Evolutionary conservation across 2,888 invertebrate species (phyloP), one percentile per base, ranked within the genome.

Genomic region (Lomographa bimaculata): DNA sequence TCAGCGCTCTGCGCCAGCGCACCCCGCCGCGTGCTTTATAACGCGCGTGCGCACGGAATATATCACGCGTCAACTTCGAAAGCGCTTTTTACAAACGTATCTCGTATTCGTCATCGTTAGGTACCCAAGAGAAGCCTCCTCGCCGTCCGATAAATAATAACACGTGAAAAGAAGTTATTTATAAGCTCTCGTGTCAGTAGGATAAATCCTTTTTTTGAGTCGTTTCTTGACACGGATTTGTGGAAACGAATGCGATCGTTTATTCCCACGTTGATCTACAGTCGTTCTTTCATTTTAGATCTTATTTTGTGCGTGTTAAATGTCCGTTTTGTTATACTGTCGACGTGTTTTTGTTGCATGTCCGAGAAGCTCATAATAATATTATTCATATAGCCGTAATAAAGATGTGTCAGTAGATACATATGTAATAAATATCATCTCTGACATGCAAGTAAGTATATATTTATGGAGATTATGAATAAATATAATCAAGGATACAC

Each of bases 51-150:
- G 68, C 78, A 56, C 63, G 37, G 74, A 71, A 87, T 87, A 86
- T 85, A 83, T 89, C 85, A 83, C 77, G 64, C 79, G 85, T 84
- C 85, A 80, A 67, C 60, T 60, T 72, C 71, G 71, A 71, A 80
- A 84, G 78, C 76, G 73, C 74, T 78, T 77, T 79, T 80, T 78
- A 81, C 79, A 74, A 79, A 80, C 79, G 74, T 78, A 84, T 84
- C 84, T 81, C 71, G 71, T 82, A 87, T 89, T 84, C 87, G 86
- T 89, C 87, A 87, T 87, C 86, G 86, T 86, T 86, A 80, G 56
- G 63, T 54, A 52, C 59, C 57, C 56, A 14, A 61, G 71, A 68
- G 24, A 67, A 68, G 67, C 60, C 60, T 46, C 64, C 60, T 48
- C 57, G 71, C 66, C 70, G 71, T 60, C 75, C 69, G 70, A 84